Evolutionary conservation across 1,140 invertebrate genomes (phyloP), one percentile per base, ranked within the genome.

Genomic region (Leptonema lineaticorne): DNA sequence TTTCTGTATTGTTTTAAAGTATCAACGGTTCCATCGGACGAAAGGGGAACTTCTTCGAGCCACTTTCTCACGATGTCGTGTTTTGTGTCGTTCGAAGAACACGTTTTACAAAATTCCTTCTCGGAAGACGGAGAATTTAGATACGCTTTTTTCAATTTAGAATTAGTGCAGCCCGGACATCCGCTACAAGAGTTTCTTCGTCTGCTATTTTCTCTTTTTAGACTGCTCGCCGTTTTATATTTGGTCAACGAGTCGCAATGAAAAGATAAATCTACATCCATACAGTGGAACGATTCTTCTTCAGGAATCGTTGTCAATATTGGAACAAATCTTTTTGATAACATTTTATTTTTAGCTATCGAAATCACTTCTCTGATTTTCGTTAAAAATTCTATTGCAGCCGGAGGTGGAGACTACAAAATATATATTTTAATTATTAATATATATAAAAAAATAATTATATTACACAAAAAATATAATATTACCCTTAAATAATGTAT

Each of bases 341-440:
- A 83, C 87, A 95, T 93, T 78, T 94, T 93, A 63, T 91, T 88
- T 77, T 93, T 94, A 4, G 93, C 92, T 37, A 93, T 88, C 4
- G 88, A 82, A 74, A 95, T 94, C 8, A 94, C 92, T 83, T 94
- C 92, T 20, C 92, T 86, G 60, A 95, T 92, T 82, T 94, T 93
- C 0, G 87, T 83, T 9, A 95, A 81, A 78, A 95, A 94, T 77
- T 95, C 92, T 30, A 93, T 79, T 14, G 92, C 92, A 29, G 91
- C 92, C 73, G 92, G 92, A 11, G 93, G 92, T 48, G 92, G 93
- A 62, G 90, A 86, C 90, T 94, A 77, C 82, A 82, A 66, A 24
- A 60, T n/a, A n/a, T n/a, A n/a, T n/a, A n/a, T n/a, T n/a, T n/a
- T n/a, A 80, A 77, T 50, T 59, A n/a, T n/a, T n/a, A n/a, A 60